Evolutionary conservation across 2,797 vertebrate genomes (phyloP), one percentile per base, ranked within the genome.

Genomic region (Serranus cabrilla): DNA sequence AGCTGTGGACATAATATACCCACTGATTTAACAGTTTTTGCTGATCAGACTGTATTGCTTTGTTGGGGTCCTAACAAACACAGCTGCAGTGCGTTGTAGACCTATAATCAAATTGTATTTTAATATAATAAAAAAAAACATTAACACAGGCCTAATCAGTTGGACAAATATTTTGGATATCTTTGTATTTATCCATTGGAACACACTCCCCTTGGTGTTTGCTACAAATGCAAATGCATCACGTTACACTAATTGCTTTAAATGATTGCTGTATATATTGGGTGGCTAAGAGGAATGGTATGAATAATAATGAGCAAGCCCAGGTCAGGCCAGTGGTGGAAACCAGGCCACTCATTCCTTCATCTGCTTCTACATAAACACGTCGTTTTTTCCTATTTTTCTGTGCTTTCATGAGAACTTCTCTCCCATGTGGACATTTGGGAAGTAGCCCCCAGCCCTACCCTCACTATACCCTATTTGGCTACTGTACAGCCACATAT

Each of bases 241-340:
- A 45, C 51, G 54, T 88, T 84, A 61, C 78, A 47, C 55, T 84
- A 85, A 87, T 85, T 84, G 71, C 74, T 4, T 50, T 69, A 62
- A 84, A 84, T 87, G 79, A 83, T 55, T 78, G 76, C 78, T 88
- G 79, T 81, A 80, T 83, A 76, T 84, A 76, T 80, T 87, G 78
- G 82, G 74, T 79, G 83, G 82, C 75, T 87, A 45, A 70, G 64
- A 77, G 86, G 74, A 89, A 87, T 75, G 73, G 81, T 80, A 88
- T 89, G 82, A 90, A 90, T 89, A 88, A 88, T 90, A 86, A 89
- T 81, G 80, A 89, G 76, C 52, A 47, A 61, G 71, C 57, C 20
- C 57, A 69, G 64, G 80, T 86, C 43, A 51, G 71, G 51, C 65
- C 70, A 62, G 76, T 39, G 72, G 76, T 87, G 72, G 83, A 90